Conservation (phyloP, 2,797 vertebrate species). For the Glossophaga mutica region DNA sequence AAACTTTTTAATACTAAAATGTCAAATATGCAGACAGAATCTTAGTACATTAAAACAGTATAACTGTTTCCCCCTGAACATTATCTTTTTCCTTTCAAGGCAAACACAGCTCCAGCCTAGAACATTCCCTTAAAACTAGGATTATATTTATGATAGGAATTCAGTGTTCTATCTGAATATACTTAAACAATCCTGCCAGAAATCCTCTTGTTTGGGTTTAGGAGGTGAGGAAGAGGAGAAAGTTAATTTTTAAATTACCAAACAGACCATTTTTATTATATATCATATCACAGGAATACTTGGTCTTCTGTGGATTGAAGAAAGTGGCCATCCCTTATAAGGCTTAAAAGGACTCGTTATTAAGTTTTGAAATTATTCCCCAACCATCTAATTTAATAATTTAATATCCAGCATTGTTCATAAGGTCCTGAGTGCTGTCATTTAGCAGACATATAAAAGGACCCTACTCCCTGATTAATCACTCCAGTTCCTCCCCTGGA, state of each 20-base stretch:
- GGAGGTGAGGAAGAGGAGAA: not conserved
- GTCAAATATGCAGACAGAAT: constrained; percentile 21
- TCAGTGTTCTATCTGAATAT: not conserved
- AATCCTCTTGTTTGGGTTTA: not conserved
- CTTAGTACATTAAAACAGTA: constrained; percentile 15
- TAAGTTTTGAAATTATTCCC: constrained; percentile 42
- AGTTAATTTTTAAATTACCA: constrained; percentile 26
- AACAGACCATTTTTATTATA: not conserved
- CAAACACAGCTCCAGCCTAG: not conserved
- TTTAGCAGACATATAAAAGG: constrained; percentile 11
- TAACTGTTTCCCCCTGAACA: constrained; percentile 19
- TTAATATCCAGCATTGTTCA: constrained; percentile 2
- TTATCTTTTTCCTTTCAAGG: constrained; percentile 33
- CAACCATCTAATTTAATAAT: constrained; percentile 32
- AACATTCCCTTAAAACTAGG: not conserved
- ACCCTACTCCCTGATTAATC: not conserved
- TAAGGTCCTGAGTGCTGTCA: not conserved
- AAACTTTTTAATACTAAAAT: constrained; percentile 28
- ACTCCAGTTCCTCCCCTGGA: not conserved
- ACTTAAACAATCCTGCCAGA: not conserved
- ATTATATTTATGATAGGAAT: constrained; percentile 18
- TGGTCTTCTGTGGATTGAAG: not conserved
- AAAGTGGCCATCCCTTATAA: not conserved
- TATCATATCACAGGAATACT: not conserved
- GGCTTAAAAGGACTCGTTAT: not conserved